Evolutionary conservation across 2,797 vertebrate genomes (phyloP), one percentile per base, ranked within the genome.

Genomic region (Heterohyrax brucei): DNA sequence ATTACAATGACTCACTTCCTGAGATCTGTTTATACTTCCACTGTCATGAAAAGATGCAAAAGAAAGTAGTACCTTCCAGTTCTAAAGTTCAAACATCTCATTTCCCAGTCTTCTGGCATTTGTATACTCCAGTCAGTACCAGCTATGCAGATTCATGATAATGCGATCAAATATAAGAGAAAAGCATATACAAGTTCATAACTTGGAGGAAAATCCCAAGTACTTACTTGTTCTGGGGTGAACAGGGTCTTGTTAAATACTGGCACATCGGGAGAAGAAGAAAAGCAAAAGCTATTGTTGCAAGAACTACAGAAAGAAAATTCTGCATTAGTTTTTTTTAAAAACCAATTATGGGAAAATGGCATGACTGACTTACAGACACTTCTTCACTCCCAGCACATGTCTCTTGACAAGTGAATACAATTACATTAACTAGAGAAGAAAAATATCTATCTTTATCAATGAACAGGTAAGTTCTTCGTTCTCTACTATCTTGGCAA

Each of bases 241-340:
- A 99, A 98, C 99, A 99, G 98, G 99, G 99, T 98, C 99, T 99
- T 98, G 99, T 99, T 99, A 99, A 99, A 99, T 99, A 99, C 99
- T 99, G 99, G 99, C 99, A 99, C 99, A 99, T 99, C 86, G 99
- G 99, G 98, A 99, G 98, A 98, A 99, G 98, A 89, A 99, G 99
- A 98, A 99, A 99, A 98, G 99, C 99, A 97, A 99, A 99, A 80
- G 99, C 99, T 98, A 99, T 99, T 91, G 99, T 99, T 97, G 99
- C 99, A 96, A 99, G 99, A 98, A 99, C 99, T 99, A 98, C 33
- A 96, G 94, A 98, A 96, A 98, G 76, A 98, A 97, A 96, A 98
- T 3, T 91, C n/a, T 97, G 30, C 68, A 83, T 97, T 97, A 97
- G 95, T 84, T 46, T 90, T 89, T 93, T 82, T 73, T 33, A 7